phyloP scores from a whole-genome alignment of 2,113 vertebrate genomes.

The Dendrocopos noguchii region DNA sequence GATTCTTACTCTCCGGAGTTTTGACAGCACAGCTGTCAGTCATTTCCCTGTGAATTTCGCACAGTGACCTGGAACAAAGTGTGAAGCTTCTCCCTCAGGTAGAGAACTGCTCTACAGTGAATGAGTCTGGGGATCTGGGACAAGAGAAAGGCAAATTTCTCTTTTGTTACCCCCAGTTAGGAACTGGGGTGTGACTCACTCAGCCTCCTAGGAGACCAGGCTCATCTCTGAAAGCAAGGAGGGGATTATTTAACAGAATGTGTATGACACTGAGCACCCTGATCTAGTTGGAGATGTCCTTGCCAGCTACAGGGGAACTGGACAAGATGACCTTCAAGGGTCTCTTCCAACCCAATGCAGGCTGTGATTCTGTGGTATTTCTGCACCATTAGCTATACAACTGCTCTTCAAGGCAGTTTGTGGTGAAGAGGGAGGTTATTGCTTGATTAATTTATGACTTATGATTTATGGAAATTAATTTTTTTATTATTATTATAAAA shows the following conservation, averaged over 20 bases:
- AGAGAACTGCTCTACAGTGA: background rate
- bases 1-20: background rate
- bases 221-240: background rate
- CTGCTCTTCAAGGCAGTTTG: background rate
- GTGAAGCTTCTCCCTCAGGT: background rate
- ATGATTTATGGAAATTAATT: too few relatives aligned
- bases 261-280: too few relatives aligned
- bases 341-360: too few relatives aligned
- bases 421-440: too few relatives aligned
- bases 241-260: background rate
- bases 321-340: too few relatives aligned
- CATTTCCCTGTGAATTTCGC: background rate
- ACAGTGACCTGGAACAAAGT: background rate
- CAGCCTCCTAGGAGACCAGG: fast-evolving
- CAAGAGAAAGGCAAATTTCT: background rate
- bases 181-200: background rate
- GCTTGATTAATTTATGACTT: too few relatives aligned
- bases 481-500: too few relatives aligned
- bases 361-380: too few relatives aligned
- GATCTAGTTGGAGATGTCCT: too few relatives aligned
- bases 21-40: background rate
- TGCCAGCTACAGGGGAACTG: too few relatives aligned
- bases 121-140: background rate
- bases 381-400: background rate
- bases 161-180: background rate